Evolutionary conservation across 2,113 vertebrate genomes (phyloP).

Genomic region (Monopterus albus): DNA sequence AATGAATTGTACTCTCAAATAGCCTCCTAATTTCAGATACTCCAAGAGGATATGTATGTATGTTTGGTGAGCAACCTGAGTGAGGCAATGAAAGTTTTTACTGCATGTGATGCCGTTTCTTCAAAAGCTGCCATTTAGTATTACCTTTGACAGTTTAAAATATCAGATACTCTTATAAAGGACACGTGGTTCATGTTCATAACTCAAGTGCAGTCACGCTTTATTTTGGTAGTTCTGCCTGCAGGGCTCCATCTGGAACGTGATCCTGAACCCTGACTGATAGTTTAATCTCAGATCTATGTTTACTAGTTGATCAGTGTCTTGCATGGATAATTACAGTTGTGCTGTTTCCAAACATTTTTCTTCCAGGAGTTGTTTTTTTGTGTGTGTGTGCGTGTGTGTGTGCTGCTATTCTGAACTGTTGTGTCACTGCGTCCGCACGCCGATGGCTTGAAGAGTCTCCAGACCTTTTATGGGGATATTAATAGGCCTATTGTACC

Average conservation of each 20-base stretch:
- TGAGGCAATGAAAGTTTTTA: constrained; percentile 47
- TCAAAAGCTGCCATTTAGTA: background rate
- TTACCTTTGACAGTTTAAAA: constrained; percentile 25
- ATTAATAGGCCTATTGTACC: no score
- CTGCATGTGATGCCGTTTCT: constrained; percentile 23
- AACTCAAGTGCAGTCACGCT: constrained; percentile 60
- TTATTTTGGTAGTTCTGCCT: constrained; percentile 69
- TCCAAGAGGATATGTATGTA: background rate
- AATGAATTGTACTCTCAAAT: constrained; percentile 18
- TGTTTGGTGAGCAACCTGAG: background rate
- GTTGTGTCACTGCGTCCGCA: background rate
- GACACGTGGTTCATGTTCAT: constrained; percentile 65
- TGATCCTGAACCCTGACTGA: constrained; percentile 71
- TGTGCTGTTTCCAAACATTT: constrained; percentile 41
- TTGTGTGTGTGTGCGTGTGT: background rate
- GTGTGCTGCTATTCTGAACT: background rate
- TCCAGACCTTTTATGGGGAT: constrained; percentile 39
- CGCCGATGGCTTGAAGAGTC: constrained; percentile 21
- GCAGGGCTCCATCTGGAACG: constrained; percentile 64
- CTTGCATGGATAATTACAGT: constrained; percentile 49
- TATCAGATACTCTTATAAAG: constrained; percentile 13
- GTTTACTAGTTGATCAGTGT: constrained; percentile 64
- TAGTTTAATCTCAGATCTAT: constrained; percentile 70
- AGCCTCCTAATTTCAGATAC: constrained; percentile 19
- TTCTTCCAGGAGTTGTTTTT: background rate